Base-by-base conservation (phyloP, 1,140 invertebrate genomes). In the Camponotus pennsylvanicus region DNA sequence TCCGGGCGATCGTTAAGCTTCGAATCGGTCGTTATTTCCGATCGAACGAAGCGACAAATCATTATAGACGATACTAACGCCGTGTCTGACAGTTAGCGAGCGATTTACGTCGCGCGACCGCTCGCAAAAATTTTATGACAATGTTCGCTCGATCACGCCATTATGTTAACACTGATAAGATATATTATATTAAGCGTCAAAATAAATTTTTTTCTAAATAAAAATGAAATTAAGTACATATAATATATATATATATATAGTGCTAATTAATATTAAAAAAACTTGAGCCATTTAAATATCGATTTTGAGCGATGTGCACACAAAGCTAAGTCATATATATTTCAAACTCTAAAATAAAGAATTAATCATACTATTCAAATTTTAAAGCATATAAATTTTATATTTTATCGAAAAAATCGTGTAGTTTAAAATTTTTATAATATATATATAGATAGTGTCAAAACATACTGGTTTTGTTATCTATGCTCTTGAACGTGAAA, bases 11-110 rank as follows among this genome's bases (percentile, higher is more conserved):
- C 73, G 75, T 85, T 88, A 75, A 88, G 69, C 86, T 57, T 42
- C 59, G 64, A 66, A 77, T 77, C 34, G 73, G 45, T 55, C 73
- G 73, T 88, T 88, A 84, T 67, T 87, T 87, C 71, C 85, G 77
- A 80, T 76, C 85, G 85, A 69, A 40, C 76, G 83, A 73, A 59
- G 37, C 86, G 79, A 64, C 85, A 80, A 86, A 88, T 66, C 78
- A 88, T 89, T 73, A 55, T 34, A 52, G 59, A 11, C 45, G 76
- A 79, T 59, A 11, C 59, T 55, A 64, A 71, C 40, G 27, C 9
- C 52, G 45, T 76, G 67, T 79, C 59, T 13, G 63, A 34, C 61
- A 85, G 73, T 76, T 84, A 76, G 70, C 70, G 55, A 55, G 15
- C 59, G 82, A 66, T 64, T 85, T 78, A 85, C n/a, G 59, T 64